Evolutionary conservation across 2,113 vertebrate species (phyloP), one percentile per base, ranked within the genome.

Genomic region (Turnix velox): DNA sequence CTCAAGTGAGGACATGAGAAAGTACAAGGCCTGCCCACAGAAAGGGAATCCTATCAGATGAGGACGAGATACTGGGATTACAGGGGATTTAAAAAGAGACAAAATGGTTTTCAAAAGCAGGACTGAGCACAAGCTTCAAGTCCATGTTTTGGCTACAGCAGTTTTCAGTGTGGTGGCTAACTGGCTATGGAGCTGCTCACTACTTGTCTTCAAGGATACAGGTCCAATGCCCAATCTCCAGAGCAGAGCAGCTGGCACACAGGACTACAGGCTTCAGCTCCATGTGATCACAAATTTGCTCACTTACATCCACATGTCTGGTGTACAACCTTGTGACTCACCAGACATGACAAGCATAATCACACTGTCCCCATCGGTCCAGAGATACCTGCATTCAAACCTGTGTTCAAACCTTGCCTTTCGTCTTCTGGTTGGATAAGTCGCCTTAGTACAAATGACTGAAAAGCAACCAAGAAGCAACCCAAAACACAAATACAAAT

Each of bases 191-290:
- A 33, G 66, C 28, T 49, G 43, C 40, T 88, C 24, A 35, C 33
- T 48, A 4, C 15, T 52, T 0, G 0, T 43, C 31, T 62, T 48
- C 43, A n/a, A 73, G 25, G 28, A 79, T 8, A 7, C 0, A 0
- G 18, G 43, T 52, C 27, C 39, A 1, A 0, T 4, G 18, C 37
- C 45, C 0, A 0, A 17, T 40, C 45, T 52, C 31, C 40, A 65
- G 18, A 35, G 52, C 25, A 83, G 30, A 74, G 37, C 61, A 40
- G 14, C n/a, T 4, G 1, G 24, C 8, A 13, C 15, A 33, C 66
- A 43, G 13, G 62, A 51, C 33, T 17, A 12, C 28, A 65, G 57
- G 35, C 20, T 82, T 59, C 24, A 18, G 14, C 33, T 83, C 59
- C 31, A 37, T 54, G 22, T 1, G 2, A 51, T 2, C 2, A 49